phyloP scores from a whole-genome alignment of 2,888 invertebrate genomes.

The Labia minor region DNA sequence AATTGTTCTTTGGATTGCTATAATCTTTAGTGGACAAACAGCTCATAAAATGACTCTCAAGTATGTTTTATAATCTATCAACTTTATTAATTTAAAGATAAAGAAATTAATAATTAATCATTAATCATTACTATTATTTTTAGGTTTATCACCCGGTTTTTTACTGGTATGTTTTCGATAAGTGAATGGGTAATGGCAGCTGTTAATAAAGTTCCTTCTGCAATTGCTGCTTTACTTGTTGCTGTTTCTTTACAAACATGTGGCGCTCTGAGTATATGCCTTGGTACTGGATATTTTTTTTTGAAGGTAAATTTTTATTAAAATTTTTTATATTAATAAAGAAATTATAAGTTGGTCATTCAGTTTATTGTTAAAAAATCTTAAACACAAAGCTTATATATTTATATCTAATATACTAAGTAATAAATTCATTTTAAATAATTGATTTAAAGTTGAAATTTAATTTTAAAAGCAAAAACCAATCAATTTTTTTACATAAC shows the following conservation, averaged over 20 bases:
- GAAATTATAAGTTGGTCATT: not conserved
- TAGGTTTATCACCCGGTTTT: constrained; percentile 41
- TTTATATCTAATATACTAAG: constrained; percentile 18
- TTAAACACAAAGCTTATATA: not conserved
- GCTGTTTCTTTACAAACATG: constrained; percentile 56
- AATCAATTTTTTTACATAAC: not conserved
- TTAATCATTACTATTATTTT: not conserved
- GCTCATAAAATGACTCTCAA: constrained; percentile 54
- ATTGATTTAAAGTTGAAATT: constrained; percentile 25
- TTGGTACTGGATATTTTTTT: constrained; percentile 57
- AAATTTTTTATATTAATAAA: not conserved
- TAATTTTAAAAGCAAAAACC: constrained; percentile 28
- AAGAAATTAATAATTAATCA: too few relatives aligned
- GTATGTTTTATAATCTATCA: constrained; percentile 36
- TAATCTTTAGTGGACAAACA: constrained; percentile 58
- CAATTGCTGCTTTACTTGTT: constrained; percentile 52
- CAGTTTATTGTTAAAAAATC: not conserved
- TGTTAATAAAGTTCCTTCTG: constrained; percentile 56
- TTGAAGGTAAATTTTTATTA: constrained; percentile 45
- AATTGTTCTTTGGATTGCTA: constrained; percentile 42
- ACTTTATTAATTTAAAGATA: constrained; percentile 17
- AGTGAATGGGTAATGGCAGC: constrained; percentile 54
- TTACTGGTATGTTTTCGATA: constrained; percentile 39
- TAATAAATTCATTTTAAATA: constrained; percentile 27
- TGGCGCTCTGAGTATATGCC: constrained; percentile 58